Base-by-base conservation (phyloP, 2,888 invertebrate species). In the Acanthococcus lagerstroemiae region DNA sequence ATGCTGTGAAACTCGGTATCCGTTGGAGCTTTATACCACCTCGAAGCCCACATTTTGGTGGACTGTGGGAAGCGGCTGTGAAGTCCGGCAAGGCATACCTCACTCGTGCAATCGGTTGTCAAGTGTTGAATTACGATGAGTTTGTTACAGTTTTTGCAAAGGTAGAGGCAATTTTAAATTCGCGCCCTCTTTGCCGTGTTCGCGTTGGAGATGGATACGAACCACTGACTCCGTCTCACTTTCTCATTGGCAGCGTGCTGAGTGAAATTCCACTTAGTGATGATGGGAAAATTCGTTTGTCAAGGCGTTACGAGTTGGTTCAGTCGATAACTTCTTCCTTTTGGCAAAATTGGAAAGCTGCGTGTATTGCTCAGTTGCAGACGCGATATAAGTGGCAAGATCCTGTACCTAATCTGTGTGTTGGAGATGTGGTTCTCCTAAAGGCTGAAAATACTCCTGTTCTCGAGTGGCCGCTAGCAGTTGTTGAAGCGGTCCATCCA, bases 141-240 rank as follows among this genome's bases (percentile, higher is more conserved):
- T 17, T 48, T 15, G 17, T 15, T 48, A 48, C 48, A 15, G 48
- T 60, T 9, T 44, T 63, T 1, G 19, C 19, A 4, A 15, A 19
- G 1, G n/a, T 63, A 15, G 67, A 63, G 17, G 48, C 48, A 6
- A 54, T 54, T 24, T 22, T 54, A 7, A 54, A 54, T n/a, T n/a
- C n/a, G n/a, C n/a, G n/a, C n/a, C n/a, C n/a, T n/a, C n/a, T n/a
- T n/a, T n/a, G n/a, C n/a, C 54, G 54, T n/a, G 9, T 21, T 25
- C 15, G 12, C 4, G 24, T 7, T 22, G 24, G 54, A n/a, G 54
- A 54, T 7, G 54, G 12, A 25, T 22, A 12, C 54, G 24, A 6
- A 22, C 22, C 54, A 12, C n/a, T 54, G 22, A 54, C 24, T 54
- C 54, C 54, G 24, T 12, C 54, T 22, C 19, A 54, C 25, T 22